Base-by-base conservation (phyloP, 92 coral and sea anemone species). In the Blastomussa wellsi region DNA sequence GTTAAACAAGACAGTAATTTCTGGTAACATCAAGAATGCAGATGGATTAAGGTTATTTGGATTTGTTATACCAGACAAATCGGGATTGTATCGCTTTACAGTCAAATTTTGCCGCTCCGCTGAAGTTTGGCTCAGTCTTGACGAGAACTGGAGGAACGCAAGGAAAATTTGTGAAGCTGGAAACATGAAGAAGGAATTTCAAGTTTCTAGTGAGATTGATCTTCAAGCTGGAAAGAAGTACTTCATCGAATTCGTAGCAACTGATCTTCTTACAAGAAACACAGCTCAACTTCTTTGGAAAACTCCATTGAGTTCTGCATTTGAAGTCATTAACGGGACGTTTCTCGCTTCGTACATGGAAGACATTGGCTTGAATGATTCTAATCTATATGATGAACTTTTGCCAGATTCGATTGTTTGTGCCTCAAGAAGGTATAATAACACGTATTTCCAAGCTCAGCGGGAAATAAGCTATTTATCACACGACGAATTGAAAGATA, bases 71-170 rank as follows among this genome's bases (percentile, higher is more conserved):
- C 91, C 94, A 28, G 65, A 79, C 11, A 28, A 79, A 75, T 49
- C 94, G 17, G 94, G 94, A 3, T 16, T 72, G 62, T 89, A 88
- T 76, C 22, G 19, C 26, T 91, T 91, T 69, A 79, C 42, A 11
- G 82, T 91, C 9, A 42, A 85, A 52, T 37, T n/a, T 76, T 74
- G 88, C 49, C 49, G 11, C 16, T 44, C 66, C 24, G 81, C 79
- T 19, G 94, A 80, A 71, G 76, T 88, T 1, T 84, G 89, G 87
- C 81, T 88, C 3, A 66, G 92, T 22, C 24, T 26, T n/a, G 48
- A 79, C 49, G 77, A 75, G 32, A 35, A 72, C 28, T 29, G 28
- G 39, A 31, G 72, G 28, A 29, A 42, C 16, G 74, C 91, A 2
- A 35, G 38, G 28, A 60, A 74, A 70, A 74, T 90, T 3, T 87